A percentile compares a stretch with the other conserved stretches of the same genome.
Conservation (phyloP, 2,888 invertebrate species). For the Apotomis turbidana region DNA sequence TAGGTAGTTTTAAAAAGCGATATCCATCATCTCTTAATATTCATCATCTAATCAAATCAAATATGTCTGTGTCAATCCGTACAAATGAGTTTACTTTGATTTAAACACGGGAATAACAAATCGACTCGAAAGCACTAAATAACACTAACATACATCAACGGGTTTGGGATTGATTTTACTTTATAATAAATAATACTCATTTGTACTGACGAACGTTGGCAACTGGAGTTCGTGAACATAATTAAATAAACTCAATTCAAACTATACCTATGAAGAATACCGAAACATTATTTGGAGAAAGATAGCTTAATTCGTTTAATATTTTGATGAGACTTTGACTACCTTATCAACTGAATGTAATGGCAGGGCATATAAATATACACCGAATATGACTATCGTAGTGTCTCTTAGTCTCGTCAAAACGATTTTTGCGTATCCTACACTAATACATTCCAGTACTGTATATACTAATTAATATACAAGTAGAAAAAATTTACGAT, state of each 20-base stretch:
- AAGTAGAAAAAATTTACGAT: conserved; percentile 72
- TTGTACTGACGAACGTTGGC: not conserved
- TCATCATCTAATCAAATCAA: no score
- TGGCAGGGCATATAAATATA: no score
- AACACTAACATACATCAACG: not conserved
- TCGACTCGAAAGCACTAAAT: not conserved
- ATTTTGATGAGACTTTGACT: not conserved
- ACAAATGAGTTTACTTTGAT: not conserved
- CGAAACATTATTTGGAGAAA: no score
- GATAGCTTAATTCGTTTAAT: not conserved
- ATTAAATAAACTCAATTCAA: not conserved
- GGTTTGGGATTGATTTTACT: no score
- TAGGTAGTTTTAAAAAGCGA: no score
- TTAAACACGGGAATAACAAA: not conserved
- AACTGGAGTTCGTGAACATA: not conserved
- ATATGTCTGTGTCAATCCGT: not conserved
- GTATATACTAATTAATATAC: conserved; percentile 61
- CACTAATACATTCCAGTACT: conserved; percentile 70
- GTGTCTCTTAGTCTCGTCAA: not conserved
- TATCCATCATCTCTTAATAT: no score
- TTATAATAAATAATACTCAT: not conserved
- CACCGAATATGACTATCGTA: no score
- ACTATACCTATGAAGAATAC: not conserved
- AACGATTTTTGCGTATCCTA: conserved; percentile 43
- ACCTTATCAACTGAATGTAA: no score